Percentiles rank a stretch among this genome's conserved stretches.
Evolutionary conservation across 2,797 vertebrate genomes (phyloP).

Genomic region (Onychomys torridus): DNA sequence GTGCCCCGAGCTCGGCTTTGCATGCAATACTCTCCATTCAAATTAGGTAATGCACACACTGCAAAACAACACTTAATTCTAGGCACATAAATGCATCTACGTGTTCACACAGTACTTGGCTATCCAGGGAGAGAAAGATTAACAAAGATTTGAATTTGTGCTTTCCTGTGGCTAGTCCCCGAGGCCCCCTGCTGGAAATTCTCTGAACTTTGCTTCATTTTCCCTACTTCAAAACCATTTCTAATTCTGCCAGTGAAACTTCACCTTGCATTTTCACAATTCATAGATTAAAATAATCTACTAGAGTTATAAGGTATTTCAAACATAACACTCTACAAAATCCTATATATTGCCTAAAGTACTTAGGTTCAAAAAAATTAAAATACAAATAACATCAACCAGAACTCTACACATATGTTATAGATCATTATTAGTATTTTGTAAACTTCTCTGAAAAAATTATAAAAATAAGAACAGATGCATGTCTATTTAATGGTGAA

Average conservation of each 20-base stretch:
- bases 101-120: not conserved
- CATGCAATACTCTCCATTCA: not conserved
- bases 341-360: not conserved
- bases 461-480: not conserved
- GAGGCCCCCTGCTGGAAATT: constrained; percentile 43
- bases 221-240: not conserved
- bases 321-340: constrained; percentile 3
- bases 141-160: not conserved
- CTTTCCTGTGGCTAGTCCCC: not conserved
- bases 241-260: not conserved
- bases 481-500: not conserved
- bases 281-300: not conserved
- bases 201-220: constrained; percentile 49
- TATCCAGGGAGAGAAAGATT: not conserved
- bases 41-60: not conserved
- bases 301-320: not conserved
- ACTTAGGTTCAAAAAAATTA: not conserved
- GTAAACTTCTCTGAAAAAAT: not conserved
- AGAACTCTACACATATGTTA: not conserved
- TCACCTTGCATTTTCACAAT: constrained; percentile 43
- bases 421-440: constrained; percentile 1
- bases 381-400: not conserved
- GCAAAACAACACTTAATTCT: not conserved
- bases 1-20: not conserved
- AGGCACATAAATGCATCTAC: not conserved